A percentile compares a stretch with the other conserved stretches of the same genome.
Conservation (phyloP, 2,888 invertebrate genomes). For the Antheraea assamensis region DNA sequence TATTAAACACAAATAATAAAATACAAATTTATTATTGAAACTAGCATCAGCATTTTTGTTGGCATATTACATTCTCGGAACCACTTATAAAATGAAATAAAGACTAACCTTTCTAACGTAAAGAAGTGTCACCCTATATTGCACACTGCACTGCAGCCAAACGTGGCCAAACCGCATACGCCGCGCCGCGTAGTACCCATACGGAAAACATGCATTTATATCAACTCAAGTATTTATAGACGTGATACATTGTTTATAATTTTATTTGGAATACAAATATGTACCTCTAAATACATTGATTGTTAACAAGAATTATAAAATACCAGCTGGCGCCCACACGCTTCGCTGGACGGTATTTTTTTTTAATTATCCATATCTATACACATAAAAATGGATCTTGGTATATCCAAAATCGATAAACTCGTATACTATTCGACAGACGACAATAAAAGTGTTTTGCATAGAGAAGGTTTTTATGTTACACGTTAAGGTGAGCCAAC, state of each 20-base stretch:
- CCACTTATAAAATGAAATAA: background rate
- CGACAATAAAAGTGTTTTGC: too few species aligned
- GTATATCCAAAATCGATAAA: too few species aligned
- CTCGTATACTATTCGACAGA: too few species aligned
- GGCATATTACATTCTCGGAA: background rate
- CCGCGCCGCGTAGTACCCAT: background rate
- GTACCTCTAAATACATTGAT: background rate
- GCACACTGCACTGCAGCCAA: slow-evolving; percentile 21
- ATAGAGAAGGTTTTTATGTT: too few species aligned
- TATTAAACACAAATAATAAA: background rate
- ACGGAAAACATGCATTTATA: slow-evolving; percentile 4
- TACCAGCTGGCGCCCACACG: too few species aligned
- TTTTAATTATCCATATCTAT: too few species aligned
- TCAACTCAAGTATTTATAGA: slow-evolving; percentile 7
- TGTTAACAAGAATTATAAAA: background rate
- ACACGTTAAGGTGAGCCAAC: too few species aligned
- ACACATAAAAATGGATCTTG: too few species aligned
- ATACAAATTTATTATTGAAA: background rate
- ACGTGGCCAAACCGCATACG: slow-evolving; percentile 6
- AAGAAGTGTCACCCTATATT: slow-evolving; percentile 19
- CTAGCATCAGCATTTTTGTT: background rate
- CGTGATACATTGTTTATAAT: background rate
- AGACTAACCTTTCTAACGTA: background rate
- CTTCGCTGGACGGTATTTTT: too few species aligned
- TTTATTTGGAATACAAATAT: slow-evolving; percentile 8